Evolutionary conservation across 2,797 vertebrate genomes (phyloP).

Genomic region (Myotis vivesi): DNA sequence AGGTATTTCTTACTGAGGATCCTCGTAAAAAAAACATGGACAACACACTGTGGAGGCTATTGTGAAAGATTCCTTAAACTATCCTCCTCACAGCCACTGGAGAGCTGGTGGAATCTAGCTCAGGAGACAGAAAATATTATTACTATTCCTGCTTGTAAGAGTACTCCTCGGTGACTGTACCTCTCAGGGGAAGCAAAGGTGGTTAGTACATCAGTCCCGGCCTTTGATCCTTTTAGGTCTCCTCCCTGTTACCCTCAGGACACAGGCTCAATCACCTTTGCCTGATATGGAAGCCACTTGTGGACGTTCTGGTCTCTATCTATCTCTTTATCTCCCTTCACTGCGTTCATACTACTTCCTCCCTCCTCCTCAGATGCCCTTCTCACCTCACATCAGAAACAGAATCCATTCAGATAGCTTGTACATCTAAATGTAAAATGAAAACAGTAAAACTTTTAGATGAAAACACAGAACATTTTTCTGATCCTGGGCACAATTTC

Average conservation of each 20-base stretch:
- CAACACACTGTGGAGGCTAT: background rate
- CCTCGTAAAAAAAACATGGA: background rate
- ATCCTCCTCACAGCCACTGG: background rate
- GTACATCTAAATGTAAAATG: background rate
- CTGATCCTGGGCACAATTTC: background rate
- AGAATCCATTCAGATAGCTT: background rate
- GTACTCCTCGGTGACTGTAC: background rate
- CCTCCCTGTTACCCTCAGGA: too few species aligned
- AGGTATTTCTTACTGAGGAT: background rate
- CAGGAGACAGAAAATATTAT: background rate
- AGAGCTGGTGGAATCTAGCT: background rate
- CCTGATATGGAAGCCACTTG: background rate
- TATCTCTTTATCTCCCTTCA: background rate
- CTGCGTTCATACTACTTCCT: background rate
- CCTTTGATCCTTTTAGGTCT: background rate
- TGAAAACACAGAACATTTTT: background rate
- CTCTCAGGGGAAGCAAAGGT: background rate
- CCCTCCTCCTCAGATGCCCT: background rate
- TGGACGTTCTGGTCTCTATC: background rate
- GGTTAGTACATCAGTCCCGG: background rate
- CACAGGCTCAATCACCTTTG: background rate
- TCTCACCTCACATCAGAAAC: background rate
- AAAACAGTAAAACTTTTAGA: slow-evolving; percentile 7
- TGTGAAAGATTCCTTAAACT: background rate
- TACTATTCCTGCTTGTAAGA: background rate